Base-by-base conservation (phyloP, 1,140 invertebrate species). In the Galendromus occidentalis region DNA sequence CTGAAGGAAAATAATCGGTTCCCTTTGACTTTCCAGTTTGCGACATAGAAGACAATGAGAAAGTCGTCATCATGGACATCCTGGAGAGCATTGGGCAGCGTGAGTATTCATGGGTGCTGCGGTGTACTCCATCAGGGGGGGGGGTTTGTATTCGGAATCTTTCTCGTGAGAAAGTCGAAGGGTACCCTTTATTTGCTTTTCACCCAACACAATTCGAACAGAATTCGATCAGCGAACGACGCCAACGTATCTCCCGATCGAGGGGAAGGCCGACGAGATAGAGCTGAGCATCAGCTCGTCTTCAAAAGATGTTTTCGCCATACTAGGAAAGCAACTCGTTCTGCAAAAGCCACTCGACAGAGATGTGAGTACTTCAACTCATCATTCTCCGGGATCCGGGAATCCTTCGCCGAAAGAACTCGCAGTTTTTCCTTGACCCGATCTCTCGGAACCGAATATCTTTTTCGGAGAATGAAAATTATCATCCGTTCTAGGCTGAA, bases 1-100 rank as follows among this genome's bases (percentile, higher is more conserved):
- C n/a, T n/a, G n/a, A n/a, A n/a, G n/a, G n/a, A 39, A 39, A 39
- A 6, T 39, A 6, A 39, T 39, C 9, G 4, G 4, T 9, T 6
- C 33, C 9, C 9, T 39, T 9, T 9, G 33, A 4, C 9, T 39
- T 59, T 59, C 25, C 51, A 70, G 70, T 86, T 70, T 88, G 86
- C 72, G 85, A 88, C 72, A 84, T 87, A 67, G 85, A 87, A 76
- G 86, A 83, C 33, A 85, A 86, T 12, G 84, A 87, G 71, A 86
- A 86, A 0, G 90, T 87, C 71, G 88, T 90, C 51, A 90, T 91
- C 69, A 76, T 91, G 64, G 88, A 91, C 72, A 89, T 91, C 66
- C 85, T 88, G 75, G 88, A 91, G 74, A 90, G 87, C 72, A 80
- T 83, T 76, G 87, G 85, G 69, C 79, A 81, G 70, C 85, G 88